Percentiles rank a stretch among this genome's conserved stretches.
Conservation (phyloP, 2,113 vertebrate species). For the Diphyllodes magnificus region DNA sequence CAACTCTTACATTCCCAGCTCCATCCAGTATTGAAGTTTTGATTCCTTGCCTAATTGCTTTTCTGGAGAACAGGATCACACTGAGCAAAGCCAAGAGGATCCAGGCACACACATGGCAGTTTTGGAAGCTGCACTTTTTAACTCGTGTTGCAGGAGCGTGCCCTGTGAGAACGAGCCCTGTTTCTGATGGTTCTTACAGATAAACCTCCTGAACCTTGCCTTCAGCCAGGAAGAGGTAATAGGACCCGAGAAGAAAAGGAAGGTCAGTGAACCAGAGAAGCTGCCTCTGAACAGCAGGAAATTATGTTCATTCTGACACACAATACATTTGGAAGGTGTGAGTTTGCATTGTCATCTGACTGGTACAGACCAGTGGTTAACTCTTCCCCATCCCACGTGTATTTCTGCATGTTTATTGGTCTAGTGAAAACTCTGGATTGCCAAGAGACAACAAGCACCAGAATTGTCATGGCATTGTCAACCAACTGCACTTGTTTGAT, state of each 20-base stretch:
- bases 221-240: constrained; percentile 60
- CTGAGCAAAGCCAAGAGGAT: constrained; percentile 9
- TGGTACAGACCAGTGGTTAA: background rate
- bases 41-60: background rate
- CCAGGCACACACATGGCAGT: background rate
- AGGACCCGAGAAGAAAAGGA: constrained; percentile 65
- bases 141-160: background rate
- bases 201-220: constrained; percentile 34
- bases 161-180: constrained; percentile 21
- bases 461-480: background rate
- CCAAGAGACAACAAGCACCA: background rate
- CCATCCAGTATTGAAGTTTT: background rate
- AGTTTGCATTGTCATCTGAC: constrained; percentile 10
- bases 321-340: constrained; percentile 4
- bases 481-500: background rate
- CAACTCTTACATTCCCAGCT: background rate
- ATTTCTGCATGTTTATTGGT: background rate
- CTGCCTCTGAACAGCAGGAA: background rate
- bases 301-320: background rate
- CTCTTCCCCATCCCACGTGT: background rate
- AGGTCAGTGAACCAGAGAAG: constrained; percentile 67
- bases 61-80: constrained; percentile 18
- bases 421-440: background rate
- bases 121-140: constrained; percentile 43
- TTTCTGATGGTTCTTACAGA: constrained; percentile 71